Evolutionary conservation across 2,113 vertebrate genomes (phyloP).

Genomic region (Carettochelys insculpta): DNA sequence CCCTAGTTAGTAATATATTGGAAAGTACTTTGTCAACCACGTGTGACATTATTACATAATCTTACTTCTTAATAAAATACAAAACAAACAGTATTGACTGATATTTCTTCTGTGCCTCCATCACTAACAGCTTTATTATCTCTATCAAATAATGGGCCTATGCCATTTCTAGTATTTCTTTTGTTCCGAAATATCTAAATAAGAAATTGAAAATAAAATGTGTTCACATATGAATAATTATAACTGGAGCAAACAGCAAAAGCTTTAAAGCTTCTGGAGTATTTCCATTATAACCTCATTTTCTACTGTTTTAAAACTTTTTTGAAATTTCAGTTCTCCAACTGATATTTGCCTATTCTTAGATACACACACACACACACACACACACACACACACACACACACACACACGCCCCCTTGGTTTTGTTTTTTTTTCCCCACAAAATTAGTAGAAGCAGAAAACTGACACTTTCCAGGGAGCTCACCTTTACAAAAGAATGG

Average conservation of each 20-base stretch:
- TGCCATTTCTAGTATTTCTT: not conserved
- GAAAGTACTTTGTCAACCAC: not conserved
- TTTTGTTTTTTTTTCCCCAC: no score
- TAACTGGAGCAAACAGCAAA: conserved; percentile 41
- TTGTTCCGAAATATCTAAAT: not conserved
- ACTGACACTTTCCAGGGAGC: not conserved
- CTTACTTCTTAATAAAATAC: not conserved
- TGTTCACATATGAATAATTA: conserved; percentile 13
- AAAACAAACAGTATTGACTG: not conserved
- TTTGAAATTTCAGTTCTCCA: conserved; percentile 10
- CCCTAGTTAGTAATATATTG: not conserved
- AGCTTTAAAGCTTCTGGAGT: conserved; percentile 13
- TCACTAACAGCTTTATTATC: accelerated
- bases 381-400: accelerated
- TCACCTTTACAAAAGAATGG: not conserved
- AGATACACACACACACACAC: no score
- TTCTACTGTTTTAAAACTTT: conserved; percentile 27
- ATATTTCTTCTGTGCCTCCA: not conserved
- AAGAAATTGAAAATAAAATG: not conserved
- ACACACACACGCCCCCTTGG: not conserved
- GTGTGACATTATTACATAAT: not conserved
- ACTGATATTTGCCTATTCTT: conserved; percentile 5
- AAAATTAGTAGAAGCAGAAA: not conserved
- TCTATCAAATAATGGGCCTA: not conserved
- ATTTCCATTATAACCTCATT: conserved; percentile 12